These are phyloP conservation scores for Steatornis caripensis DNA, from an alignment of 2,113 vertebrate species.

Conservation along the genomic window DNA sequence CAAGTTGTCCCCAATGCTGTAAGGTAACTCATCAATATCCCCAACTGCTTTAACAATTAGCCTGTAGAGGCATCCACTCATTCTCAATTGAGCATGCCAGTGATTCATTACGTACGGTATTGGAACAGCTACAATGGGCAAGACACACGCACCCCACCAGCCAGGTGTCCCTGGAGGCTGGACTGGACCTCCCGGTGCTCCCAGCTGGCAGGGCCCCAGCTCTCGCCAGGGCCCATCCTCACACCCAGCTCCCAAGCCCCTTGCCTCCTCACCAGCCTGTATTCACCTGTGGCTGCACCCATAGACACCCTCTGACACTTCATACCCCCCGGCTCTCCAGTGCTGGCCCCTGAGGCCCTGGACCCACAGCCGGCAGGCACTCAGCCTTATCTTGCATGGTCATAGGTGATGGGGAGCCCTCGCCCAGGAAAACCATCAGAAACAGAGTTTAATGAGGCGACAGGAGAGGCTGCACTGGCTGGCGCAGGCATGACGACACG, in stretches of 20 bases:
- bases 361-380: accelerated
- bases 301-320: accelerated
- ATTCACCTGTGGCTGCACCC: accelerated
- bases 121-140: background rate
- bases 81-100: background rate
- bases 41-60: background rate
- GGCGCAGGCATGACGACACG: background rate
- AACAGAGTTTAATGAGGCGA: background rate
- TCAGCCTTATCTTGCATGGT: accelerated
- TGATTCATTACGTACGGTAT: background rate
- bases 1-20: background rate
- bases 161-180: background rate
- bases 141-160: accelerated
- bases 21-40: too few species aligned
- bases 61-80: accelerated
- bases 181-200: background rate
- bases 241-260: accelerated
- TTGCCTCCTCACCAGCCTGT: accelerated
- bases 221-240: background rate
- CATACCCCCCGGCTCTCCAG: accelerated
- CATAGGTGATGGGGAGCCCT: background rate
- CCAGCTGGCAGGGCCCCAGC: background rate
- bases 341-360: accelerated
- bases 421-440: background rate
- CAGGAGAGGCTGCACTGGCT: background rate